phyloP scores from a whole-genome alignment of 1,140 invertebrate genomes.

The Planococcus citri region DNA sequence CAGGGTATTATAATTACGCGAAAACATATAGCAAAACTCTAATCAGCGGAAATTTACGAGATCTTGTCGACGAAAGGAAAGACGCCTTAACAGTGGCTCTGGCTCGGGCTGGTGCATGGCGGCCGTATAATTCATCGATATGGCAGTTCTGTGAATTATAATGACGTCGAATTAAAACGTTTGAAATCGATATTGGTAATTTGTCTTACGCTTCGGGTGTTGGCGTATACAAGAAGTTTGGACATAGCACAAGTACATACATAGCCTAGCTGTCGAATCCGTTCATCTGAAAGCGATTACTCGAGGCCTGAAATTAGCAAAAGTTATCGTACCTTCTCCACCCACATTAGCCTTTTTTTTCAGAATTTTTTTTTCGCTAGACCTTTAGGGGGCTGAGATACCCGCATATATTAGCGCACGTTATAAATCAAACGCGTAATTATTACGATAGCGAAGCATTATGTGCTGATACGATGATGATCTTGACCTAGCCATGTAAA shows the following conservation, averaged over 20 bases:
- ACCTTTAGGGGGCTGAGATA: neutral
- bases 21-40: too few species aligned
- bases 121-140: too few species aligned
- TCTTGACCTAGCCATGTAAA: conserved; percentile 2
- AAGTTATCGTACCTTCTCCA: neutral
- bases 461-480: neutral
- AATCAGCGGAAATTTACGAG: too few species aligned
- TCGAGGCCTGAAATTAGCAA: neutral
- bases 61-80: too few species aligned
- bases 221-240: neutral
- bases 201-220: neutral
- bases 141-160: too few species aligned
- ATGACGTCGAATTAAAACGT: neutral
- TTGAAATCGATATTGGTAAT: neutral
- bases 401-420: neutral
- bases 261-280: too few species aligned
- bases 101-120: too few species aligned
- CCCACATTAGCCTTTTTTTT: neutral
- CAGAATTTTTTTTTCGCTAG: neutral
- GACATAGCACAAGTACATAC: neutral
- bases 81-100: too few species aligned
- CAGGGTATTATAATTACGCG: too few species aligned
- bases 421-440: conserved; percentile 1
- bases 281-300: too few species aligned
- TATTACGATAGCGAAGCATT: neutral